A percentile compares a stretch with the other conserved stretches of the same genome.
These are phyloP conservation scores for Elachura formosa DNA, from an alignment of 2,113 vertebrate genomes.

Conservation along the genomic window DNA sequence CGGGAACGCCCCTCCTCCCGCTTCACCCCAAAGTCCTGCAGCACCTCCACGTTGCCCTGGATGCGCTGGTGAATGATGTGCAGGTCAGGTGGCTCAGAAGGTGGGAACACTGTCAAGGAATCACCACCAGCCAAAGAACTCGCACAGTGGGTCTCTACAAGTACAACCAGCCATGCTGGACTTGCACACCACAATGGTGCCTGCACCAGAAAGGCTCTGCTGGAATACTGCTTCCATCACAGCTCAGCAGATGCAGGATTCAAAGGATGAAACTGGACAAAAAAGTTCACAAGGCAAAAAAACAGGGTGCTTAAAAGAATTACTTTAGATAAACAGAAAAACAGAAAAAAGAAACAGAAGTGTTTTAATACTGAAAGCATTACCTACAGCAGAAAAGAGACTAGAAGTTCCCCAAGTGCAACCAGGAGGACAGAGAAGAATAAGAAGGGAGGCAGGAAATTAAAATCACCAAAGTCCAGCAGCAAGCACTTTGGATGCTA, in stretches of 20 bases:
- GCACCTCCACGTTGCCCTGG: slow-evolving; percentile 90
- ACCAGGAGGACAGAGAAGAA: background rate
- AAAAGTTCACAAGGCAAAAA: background rate
- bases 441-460: background rate
- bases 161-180: fast-evolving
- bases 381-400: background rate
- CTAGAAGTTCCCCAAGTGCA: background rate
- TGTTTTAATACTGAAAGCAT: background rate
- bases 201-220: fast-evolving
- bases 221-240: background rate
- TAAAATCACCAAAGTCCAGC: background rate
- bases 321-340: background rate
- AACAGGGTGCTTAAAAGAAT: background rate
- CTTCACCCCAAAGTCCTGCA: slow-evolving; percentile 82
- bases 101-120: slow-evolving; percentile 66
- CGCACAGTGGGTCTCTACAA: fast-evolving
- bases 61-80: slow-evolving; percentile 88
- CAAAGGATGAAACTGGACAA: fast-evolving
- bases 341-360: fast-evolving
- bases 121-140: background rate
- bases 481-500: background rate
- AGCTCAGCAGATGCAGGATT: background rate
- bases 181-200: fast-evolving
- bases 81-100: slow-evolving; percentile 78
- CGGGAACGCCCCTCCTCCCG: slow-evolving; percentile 84